These are phyloP conservation scores for Microplitis demolitor DNA, from an alignment of 1,140 invertebrate species.

Conservation along the genomic window DNA sequence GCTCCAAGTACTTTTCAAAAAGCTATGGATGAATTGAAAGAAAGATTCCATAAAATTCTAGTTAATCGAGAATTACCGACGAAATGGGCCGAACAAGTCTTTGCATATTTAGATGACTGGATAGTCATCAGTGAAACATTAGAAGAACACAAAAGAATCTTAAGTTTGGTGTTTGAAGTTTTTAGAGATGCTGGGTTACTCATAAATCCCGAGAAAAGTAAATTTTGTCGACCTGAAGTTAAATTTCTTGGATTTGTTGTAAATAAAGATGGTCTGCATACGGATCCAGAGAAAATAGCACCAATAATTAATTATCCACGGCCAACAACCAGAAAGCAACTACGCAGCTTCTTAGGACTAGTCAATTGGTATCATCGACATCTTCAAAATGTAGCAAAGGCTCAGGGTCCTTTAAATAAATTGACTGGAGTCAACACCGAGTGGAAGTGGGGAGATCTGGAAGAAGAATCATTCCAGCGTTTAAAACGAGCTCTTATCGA, in stretches of 20 bases:
- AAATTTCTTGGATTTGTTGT: constrained; percentile 14
- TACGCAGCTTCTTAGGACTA: not conserved
- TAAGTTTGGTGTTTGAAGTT: not conserved
- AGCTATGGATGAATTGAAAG: not conserved
- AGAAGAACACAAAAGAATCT: constrained; percentile 8
- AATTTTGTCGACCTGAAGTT: not conserved
- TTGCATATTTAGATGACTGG: constrained; percentile 20
- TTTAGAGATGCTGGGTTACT: constrained; percentile 6
- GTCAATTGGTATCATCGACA: constrained; percentile 17
- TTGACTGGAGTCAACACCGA: not conserved
- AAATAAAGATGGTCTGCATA: not conserved
- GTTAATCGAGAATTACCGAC: not conserved
- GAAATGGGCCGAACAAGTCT: not conserved
- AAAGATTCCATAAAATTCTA: constrained; percentile 13
- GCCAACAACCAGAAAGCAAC: not conserved
- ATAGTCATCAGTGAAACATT: constrained; percentile 8
- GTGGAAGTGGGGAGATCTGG: constrained; percentile 11
- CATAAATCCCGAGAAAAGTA: not conserved
- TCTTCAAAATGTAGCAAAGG: not conserved
- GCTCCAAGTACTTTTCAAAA: too few relatives aligned
- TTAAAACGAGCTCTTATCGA: too few relatives aligned
- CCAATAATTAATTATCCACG: not conserved
- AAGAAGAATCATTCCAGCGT: not conserved
- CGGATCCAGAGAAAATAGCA: constrained; percentile 7
- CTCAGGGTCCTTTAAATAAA: constrained; percentile 4